Base-by-base conservation (phyloP, 2,888 invertebrate species). In the Nemotelus pantherinus region DNA sequence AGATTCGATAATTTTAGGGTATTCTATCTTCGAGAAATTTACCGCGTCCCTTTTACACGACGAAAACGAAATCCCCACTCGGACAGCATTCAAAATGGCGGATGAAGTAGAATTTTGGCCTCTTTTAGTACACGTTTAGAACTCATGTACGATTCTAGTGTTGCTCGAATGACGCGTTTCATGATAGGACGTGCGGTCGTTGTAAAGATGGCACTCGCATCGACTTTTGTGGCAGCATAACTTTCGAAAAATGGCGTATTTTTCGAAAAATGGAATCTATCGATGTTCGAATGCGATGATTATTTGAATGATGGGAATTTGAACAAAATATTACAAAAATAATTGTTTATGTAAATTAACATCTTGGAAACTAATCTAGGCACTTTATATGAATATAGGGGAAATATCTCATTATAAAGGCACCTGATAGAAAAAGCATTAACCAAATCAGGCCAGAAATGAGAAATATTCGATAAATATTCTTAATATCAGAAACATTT, bases 71-170 rank as follows among this genome's bases (percentile, higher is more conserved):
- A 86, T 86, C 85, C 83, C 83, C 83, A 85, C 84, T 86, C 85
- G 83, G n/a, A 72, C 84, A 86, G 85, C 86, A 86, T 86, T 87
- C 86, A 86, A 86, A 86, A 87, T 87, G 86, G 86, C 86, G 86
- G 86, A 87, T 84, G 85, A 80, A 74, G 70, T 80, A 78, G 76
- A 82, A 85, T 77, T 78, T 86, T 86, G 60, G 74, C 60, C 44
- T 43, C 68, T 68, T 71, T 71, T 71, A 71, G 71, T 60, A 72
- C 74, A 39, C 47, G 48, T 74, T 74, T 74, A 74, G 74, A 63
- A 74, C 60, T 41, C 2, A 10, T 9, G 72, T n/a, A 41, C 2
- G 48, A 74, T 43, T 74, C 48, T 39, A 25, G 63, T 57, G 47
- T 10, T n/a, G 70, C 85, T 85, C 83, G 85, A 85, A 85, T 86